Conservation (phyloP, 2,888 invertebrate species). For the Cantharis flavilabris region DNA sequence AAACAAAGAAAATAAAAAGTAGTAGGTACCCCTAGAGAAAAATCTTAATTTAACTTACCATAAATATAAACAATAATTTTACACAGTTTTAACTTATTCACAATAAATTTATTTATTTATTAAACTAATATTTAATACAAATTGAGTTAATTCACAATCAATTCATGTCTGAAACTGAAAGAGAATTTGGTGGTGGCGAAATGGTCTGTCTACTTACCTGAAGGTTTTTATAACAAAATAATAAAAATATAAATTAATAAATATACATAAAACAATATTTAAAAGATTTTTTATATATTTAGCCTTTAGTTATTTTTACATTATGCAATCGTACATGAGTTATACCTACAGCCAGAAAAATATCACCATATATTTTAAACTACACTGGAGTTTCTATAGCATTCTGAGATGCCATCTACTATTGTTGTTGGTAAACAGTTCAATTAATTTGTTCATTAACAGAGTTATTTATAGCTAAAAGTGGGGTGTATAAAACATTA, state of each 20-base stretch:
- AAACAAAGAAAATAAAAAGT: not conserved
- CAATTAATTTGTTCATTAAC: constrained; percentile 32
- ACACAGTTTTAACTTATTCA: not conserved
- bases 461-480: constrained; percentile 51
- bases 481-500: constrained; percentile 51
- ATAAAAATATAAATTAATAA: not conserved
- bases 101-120: not conserved
- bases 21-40: not conserved
- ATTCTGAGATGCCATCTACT: constrained; percentile 47
- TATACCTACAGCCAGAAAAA: constrained; percentile 59
- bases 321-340: constrained; percentile 58
- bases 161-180: constrained; percentile 28
- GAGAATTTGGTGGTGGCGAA: not conserved
- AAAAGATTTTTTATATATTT: constrained; percentile 55
- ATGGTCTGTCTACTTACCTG: not conserved
- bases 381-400: constrained; percentile 56
- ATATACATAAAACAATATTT: constrained; percentile 13
- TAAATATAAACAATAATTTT: not conserved
- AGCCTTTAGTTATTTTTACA: constrained; percentile 58
- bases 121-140: constrained; percentile 3
- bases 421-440: constrained; percentile 29
- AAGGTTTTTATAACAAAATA: not conserved
- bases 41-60: constrained; percentile 2
- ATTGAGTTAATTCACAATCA: constrained; percentile 6
- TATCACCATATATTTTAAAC: constrained; percentile 59